Evolutionary conservation across 2,797 vertebrate genomes (phyloP).

Genomic region (Morelia viridis): DNA sequence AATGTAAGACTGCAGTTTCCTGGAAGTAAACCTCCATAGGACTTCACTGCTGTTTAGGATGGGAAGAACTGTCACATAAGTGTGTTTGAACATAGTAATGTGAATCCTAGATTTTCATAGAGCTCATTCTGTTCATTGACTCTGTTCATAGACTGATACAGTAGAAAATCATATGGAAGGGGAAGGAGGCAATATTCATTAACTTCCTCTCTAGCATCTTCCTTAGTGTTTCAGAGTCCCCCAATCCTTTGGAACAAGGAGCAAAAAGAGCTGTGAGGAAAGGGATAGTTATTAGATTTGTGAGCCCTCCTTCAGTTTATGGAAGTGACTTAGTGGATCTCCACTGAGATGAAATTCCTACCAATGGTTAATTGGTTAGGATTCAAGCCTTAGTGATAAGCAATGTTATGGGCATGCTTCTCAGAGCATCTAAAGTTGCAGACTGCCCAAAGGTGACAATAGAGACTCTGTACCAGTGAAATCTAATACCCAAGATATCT

Average conservation of each 20-base stretch:
- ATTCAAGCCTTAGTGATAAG: background rate
- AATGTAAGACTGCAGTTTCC: background rate
- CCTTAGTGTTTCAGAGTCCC: background rate
- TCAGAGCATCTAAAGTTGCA: conserved; percentile 45
- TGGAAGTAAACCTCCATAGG: background rate
- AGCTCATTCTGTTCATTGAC: background rate
- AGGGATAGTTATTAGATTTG: background rate
- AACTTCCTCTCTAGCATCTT: background rate
- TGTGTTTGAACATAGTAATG: background rate
- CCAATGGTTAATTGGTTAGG: background rate
- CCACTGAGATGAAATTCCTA: too few relatives aligned
- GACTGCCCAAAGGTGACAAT: conserved; percentile 16
- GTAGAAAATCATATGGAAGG: background rate
- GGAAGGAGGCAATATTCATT: background rate
- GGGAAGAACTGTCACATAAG: background rate
- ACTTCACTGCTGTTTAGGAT: background rate
- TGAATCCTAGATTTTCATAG: background rate
- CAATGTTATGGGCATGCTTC: background rate
- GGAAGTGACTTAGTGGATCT: too few relatives aligned
- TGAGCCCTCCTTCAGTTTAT: background rate
- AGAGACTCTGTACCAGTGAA: conserved; percentile 19
- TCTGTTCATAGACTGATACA: background rate
- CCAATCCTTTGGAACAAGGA: background rate
- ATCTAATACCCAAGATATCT: conserved; percentile 23
- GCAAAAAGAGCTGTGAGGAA: background rate